Evolutionary conservation across 2,888 invertebrate genomes (phyloP).

Genomic region (Mythimna pallens): DNA sequence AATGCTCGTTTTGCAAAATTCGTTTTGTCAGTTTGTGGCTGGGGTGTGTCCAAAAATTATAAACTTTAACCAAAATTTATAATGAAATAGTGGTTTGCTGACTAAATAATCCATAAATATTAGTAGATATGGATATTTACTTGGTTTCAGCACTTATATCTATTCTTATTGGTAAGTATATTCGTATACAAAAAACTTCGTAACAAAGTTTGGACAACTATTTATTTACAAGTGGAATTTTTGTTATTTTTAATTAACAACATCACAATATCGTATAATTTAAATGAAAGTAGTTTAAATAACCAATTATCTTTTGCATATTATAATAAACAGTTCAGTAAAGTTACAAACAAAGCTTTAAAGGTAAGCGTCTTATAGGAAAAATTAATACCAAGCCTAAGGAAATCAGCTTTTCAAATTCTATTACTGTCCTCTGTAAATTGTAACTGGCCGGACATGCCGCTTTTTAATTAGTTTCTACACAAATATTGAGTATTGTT

Average conservation of each 20-base stretch:
- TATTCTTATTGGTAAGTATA: conserved; percentile 62
- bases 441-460: neutral
- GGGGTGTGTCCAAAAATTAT: conserved; percentile 65
- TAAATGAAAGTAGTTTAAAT: neutral
- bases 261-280: neutral
- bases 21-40: conserved; percentile 41
- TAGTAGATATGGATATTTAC: conserved; percentile 37
- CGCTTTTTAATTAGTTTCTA: too few relatives aligned
- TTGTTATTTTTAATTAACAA: too few relatives aligned
- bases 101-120: conserved; percentile 7
- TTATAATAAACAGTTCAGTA: neutral
- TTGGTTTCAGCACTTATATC: conserved; percentile 21
- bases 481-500: too few relatives aligned
- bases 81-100: conserved; percentile 29
- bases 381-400: neutral
- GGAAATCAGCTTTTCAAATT: neutral
- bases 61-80: conserved; percentile 21
- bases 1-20: conserved; percentile 9
- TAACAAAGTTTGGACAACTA: conserved; percentile 12
- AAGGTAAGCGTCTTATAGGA: neutral
- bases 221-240: conserved; percentile 40
- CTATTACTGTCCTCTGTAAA: neutral
- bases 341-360: neutral
- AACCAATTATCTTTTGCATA: neutral
- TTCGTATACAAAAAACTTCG: neutral